Conservation (phyloP, 2,113 vertebrate genomes). For the Micronisus gabar region DNA sequence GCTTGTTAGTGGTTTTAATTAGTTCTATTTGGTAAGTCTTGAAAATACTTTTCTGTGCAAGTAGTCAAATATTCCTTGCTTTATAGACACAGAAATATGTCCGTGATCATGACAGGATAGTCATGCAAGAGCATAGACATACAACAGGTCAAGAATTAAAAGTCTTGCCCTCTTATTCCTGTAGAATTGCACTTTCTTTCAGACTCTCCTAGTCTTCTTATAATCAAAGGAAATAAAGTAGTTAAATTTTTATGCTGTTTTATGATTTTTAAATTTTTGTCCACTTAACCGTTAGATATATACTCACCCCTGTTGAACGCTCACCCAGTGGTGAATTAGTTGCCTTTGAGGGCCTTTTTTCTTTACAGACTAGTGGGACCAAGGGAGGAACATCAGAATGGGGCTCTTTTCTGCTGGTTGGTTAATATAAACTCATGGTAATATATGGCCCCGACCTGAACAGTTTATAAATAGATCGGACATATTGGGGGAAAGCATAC, state of each 20-base stretch:
- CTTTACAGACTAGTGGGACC: not conserved
- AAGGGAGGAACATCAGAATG: not conserved
- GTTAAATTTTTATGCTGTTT: not conserved
- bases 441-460: not conserved
- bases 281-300: not conserved
- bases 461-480: not conserved
- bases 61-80: not conserved
- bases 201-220: not conserved
- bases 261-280: not conserved
- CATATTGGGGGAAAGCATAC: fast-evolving
- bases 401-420: not conserved
- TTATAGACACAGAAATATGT: not conserved
- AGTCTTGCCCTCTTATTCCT: not conserved
- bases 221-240: not conserved
- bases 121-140: not conserved
- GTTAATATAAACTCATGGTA: not conserved
- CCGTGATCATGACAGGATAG: not conserved
- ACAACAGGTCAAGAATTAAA: not conserved
- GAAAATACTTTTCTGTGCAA: not conserved
- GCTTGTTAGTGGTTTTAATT: not conserved
- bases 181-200: not conserved
- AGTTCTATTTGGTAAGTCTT: not conserved
- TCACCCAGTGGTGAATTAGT: not conserved
- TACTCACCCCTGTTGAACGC: not conserved
- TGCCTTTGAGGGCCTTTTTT: not conserved